Evolutionary conservation across 2,888 invertebrate species (phyloP), one percentile per base, ranked within the genome.

Genomic region (Listrodromus nycthemerus): DNA sequence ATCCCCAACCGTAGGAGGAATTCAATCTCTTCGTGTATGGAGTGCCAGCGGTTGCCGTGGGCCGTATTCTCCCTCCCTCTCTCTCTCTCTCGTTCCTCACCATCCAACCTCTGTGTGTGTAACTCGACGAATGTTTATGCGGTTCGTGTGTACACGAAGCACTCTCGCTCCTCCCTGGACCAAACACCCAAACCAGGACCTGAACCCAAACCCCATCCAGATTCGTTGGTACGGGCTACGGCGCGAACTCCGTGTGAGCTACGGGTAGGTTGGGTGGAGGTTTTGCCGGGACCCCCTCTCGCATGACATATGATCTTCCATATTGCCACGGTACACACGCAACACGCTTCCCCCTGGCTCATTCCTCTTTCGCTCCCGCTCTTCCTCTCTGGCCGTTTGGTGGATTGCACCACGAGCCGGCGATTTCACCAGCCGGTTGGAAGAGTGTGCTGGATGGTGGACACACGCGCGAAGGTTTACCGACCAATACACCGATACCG

Each of bases 291-390:
- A 24, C 55, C 55, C 83, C 88, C 89, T 89, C 90, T 87, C 89
- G 89, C 91, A 92, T 93, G 93, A 93, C 93, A 92, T 93, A 93
- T 93, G 93, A 93, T 93, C 93, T 92, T 89, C 92, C 91, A 93
- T 93, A 93, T 93, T 93, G 92, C 91, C 88, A 87, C 81, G 89
- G 89, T 85, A 87, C 86, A 88, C 86, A 89, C 88, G 86, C 84
- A 85, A 81, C 86, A 82, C 83, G 55, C 81, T 80, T 78, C 27
- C 24, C 82, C 73, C 75, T 50, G 50, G n/a, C 52, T 58, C 55
- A 37, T 58, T 52, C 66, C 67, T 45, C 37, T 30, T 52, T 66
- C 50, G 27, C 48, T 74, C 30, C 24, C 45, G 5, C 3, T 24
- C 67, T n/a, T 21, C 8, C 61, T 55, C 70, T 30, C 30, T 2